Evolutionary conservation across 1,140 invertebrate species (phyloP).

Genomic region (Drosophila aff.): DNA sequence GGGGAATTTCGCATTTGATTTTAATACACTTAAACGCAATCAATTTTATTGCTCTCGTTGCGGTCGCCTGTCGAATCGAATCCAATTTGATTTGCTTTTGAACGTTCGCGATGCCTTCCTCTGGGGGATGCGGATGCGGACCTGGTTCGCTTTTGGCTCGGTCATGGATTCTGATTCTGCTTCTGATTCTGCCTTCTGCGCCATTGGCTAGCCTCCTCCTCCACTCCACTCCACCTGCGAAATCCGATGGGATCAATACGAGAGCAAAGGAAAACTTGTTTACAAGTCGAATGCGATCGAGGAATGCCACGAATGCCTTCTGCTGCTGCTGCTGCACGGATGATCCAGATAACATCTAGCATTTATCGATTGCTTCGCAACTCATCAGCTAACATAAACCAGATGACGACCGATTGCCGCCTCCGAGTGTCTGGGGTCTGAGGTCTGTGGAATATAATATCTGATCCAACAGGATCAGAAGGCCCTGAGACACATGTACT

Average conservation of each 20-base stretch:
- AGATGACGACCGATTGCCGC: constrained; percentile 68
- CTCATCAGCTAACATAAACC: constrained; percentile 77
- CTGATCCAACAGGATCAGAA: constrained; percentile 5
- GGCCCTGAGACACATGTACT: not conserved
- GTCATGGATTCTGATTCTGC: constrained; percentile 34
- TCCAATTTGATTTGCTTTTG: constrained; percentile 79
- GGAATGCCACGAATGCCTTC: constrained; percentile 64
- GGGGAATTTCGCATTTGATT: constrained; percentile 70
- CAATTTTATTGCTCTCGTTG: constrained; percentile 81
- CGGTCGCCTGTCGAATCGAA: constrained; percentile 78
- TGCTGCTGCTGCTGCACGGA: constrained; percentile 6
- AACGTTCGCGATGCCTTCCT: constrained; percentile 46
- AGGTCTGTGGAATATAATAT: constrained; percentile 15
- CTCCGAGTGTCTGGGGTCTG: no score
- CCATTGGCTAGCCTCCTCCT: constrained; percentile 46
- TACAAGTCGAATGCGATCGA: constrained; percentile 63
- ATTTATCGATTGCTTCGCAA: constrained; percentile 47
- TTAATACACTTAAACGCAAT: constrained; percentile 81
- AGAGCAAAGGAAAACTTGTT: constrained; percentile 56
- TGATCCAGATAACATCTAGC: constrained; percentile 33
- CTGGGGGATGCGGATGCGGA: constrained; percentile 15
- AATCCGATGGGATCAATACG: constrained; percentile 22
- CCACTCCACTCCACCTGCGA: constrained; percentile 29
- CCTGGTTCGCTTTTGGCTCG: constrained; percentile 14
- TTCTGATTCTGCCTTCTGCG: constrained; percentile 48